phyloP scores from a whole-genome alignment of 2,888 invertebrate genomes.

The Phragmatobia fuliginosa region DNA sequence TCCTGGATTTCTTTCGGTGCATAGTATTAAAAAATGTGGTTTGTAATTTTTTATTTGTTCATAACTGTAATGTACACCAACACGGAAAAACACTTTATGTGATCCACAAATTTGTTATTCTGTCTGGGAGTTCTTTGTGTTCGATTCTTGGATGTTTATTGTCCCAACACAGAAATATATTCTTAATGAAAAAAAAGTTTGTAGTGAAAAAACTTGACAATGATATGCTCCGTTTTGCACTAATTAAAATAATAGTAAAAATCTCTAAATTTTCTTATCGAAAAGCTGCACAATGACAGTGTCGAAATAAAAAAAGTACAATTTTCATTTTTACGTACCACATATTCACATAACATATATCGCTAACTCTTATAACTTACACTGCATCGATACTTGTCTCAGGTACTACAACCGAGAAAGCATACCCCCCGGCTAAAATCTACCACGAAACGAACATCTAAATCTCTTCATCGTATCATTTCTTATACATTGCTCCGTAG shows the following conservation, averaged over 20 bases:
- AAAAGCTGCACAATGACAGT: background rate
- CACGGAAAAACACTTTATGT: too few species aligned
- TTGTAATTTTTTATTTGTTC: too few species aligned
- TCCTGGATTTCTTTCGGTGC: too few species aligned
- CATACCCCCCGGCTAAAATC: conserved; percentile 45
- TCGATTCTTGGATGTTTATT: too few species aligned
- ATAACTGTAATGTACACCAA: too few species aligned
- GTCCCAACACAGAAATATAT: too few species aligned
- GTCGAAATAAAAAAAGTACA: background rate
- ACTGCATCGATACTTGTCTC: conserved; percentile 35
- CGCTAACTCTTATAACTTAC: conserved; percentile 19
- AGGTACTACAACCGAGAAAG: conserved; percentile 45
- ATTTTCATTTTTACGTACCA: too few species aligned
- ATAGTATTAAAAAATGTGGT: too few species aligned
- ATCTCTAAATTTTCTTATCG: background rate
- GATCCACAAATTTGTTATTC: too few species aligned
- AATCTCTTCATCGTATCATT: conserved; percentile 21
- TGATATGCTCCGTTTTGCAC: background rate
- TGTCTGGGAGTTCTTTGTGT: too few species aligned
- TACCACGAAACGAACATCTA: conserved; percentile 21
- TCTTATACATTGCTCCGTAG: conserved; percentile 32
- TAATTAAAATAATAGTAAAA: background rate
- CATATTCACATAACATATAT: background rate
- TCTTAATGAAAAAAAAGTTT: too few species aligned
- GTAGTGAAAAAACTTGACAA: too few species aligned